These are phyloP conservation scores for Cladopsammia gracilis DNA, from an alignment of 64 coral and sea anemone species.

Conservation along the genomic window DNA sequence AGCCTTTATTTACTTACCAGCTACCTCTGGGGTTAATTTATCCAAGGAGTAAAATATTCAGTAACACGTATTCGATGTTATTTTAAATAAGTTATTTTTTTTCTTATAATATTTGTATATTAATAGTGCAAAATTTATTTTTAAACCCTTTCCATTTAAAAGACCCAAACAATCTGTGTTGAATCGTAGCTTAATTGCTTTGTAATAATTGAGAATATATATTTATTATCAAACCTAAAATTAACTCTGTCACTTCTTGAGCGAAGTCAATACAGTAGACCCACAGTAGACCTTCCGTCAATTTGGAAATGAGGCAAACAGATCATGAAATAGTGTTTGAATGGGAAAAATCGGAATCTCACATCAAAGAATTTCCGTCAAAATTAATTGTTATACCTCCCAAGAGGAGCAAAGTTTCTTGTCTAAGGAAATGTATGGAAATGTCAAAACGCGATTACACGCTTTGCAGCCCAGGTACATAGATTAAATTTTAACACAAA, in stretches of 20 bases:
- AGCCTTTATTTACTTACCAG: not conserved
- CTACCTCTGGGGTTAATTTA: not conserved
- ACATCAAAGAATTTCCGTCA: no score
- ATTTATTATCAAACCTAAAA: not conserved
- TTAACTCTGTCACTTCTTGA: not conserved
- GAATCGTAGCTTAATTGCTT: not conserved
- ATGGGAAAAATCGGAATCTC: no score
- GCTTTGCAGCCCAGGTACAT: no score
- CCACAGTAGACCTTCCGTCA: no score
- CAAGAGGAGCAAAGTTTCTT: no score
- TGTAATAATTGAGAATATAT: not conserved
- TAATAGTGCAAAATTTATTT: not conserved
- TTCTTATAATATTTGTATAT: constrained; percentile 5
- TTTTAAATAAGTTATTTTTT: not conserved
- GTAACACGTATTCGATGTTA: not conserved
- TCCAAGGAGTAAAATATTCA: not conserved
- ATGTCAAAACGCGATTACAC: no score
- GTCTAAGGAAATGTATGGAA: no score
- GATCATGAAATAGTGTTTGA: no score
- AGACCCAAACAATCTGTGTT: not conserved
- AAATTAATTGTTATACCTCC: no score
- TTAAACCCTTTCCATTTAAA: constrained; percentile 1
- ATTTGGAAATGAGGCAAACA: no score
- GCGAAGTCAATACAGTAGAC: no score
- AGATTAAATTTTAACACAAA: no score